Percentiles rank a stretch among this genome's conserved stretches.
Evolutionary conservation across 2,797 vertebrate genomes (phyloP).

Genomic region (Capromys pilorides): DNA sequence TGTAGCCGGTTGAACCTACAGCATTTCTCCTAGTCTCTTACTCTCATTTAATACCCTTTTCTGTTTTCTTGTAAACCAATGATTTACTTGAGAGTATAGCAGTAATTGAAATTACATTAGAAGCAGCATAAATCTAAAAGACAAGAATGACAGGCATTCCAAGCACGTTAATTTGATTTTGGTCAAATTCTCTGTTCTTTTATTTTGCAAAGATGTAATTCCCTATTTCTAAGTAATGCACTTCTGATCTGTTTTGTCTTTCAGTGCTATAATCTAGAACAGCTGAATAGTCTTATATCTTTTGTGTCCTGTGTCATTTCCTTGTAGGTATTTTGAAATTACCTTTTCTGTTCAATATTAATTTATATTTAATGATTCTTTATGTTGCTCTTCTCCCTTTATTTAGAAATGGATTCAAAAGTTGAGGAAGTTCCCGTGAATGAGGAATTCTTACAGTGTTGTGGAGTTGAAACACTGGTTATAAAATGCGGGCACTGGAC

Average conservation of each 20-base stretch:
- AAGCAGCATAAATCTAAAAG: too few species aligned
- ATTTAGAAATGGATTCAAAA: slow-evolving; percentile 83
- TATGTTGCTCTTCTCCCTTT: slow-evolving; percentile 41
- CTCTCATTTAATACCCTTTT: too few species aligned
- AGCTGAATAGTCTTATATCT: background rate
- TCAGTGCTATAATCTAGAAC: background rate
- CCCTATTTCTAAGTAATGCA: background rate
- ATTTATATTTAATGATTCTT: slow-evolving; percentile 41
- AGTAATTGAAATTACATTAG: too few species aligned
- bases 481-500: slow-evolving; percentile 91
- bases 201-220: background rate
- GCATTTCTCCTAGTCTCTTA: too few species aligned
- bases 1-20: too few species aligned
- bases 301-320: background rate
- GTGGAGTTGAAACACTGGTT: slow-evolving; percentile 91
- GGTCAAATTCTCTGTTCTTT: background rate
- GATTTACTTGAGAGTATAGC: too few species aligned
- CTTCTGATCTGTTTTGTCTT: background rate
- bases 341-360: background rate
- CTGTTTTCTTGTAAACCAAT: too few species aligned
- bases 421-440: slow-evolving; percentile 83
- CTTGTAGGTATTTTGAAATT: slow-evolving; percentile 26
- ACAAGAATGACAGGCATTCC: too few species aligned
- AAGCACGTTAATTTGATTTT: background rate
- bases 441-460: slow-evolving; percentile 91